Conservation (phyloP, 1,140 invertebrate genomes). For the Heliconius melpomene region DNA sequence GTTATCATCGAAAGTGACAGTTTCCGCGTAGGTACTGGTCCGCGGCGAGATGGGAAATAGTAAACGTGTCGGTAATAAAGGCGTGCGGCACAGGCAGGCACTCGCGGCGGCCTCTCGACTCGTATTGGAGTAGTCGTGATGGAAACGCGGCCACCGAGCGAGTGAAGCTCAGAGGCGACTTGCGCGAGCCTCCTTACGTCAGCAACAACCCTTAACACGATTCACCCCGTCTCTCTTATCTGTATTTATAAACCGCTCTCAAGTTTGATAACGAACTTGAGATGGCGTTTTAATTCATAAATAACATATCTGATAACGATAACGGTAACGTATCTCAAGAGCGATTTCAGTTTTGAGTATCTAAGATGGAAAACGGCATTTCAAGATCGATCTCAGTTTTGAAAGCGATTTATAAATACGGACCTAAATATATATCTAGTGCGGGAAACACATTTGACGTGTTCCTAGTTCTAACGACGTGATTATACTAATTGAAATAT, state of each 20-base stretch:
- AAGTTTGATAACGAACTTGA: too few species aligned
- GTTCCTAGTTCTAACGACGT: constrained; percentile 3
- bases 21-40: constrained; percentile 50
- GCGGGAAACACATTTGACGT: constrained; percentile 9
- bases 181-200: constrained; percentile 38
- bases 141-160: constrained; percentile 36
- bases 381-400: too few species aligned
- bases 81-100: constrained; percentile 58
- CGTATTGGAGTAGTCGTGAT: constrained; percentile 45
- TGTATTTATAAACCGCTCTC: too few species aligned
- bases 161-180: constrained; percentile 25
- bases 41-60: constrained; percentile 49
- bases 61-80: constrained; percentile 51
- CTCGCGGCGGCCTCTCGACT: constrained; percentile 56
- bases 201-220: constrained; percentile 33
- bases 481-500: constrained; percentile 24
- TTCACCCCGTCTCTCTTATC: constrained; percentile 4
- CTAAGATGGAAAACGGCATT: too few species aligned
- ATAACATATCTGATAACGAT: too few species aligned
- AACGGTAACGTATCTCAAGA: too few species aligned
- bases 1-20: constrained; percentile 68
- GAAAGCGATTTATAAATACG: too few species aligned
- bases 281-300: too few species aligned
- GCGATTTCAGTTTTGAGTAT: too few species aligned
- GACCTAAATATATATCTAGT: neutral